These are phyloP conservation scores for Loripinus fragilis DNA, from an alignment of 2,888 invertebrate genomes.

Conservation along the genomic window DNA sequence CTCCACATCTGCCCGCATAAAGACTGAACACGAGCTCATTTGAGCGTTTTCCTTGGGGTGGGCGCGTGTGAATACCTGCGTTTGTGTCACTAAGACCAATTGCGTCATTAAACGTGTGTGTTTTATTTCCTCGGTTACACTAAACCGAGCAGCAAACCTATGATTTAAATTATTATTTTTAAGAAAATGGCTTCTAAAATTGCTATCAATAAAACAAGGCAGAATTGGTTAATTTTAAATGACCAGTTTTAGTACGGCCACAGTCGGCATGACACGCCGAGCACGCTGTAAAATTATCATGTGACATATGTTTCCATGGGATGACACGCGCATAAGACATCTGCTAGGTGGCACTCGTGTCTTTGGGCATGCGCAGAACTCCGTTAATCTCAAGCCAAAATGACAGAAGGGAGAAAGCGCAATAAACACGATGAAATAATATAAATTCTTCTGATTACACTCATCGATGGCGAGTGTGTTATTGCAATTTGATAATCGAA, in stretches of 20 bases:
- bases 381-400: constrained; percentile 13
- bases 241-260: background rate
- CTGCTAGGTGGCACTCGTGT: background rate
- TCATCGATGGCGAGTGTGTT: constrained; percentile 4
- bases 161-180: too few relatives aligned
- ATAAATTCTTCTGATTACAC: constrained; percentile 19
- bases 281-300: constrained; percentile 2
- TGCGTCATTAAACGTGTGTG: too few relatives aligned
- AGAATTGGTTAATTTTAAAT: background rate
- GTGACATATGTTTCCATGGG: constrained; percentile 21
- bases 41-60: too few relatives aligned
- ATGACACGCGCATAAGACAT: constrained; percentile 13
- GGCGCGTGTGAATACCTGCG: too few relatives aligned
- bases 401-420: background rate
- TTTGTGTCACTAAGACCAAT: too few relatives aligned
- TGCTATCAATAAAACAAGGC: too few relatives aligned
- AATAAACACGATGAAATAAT: constrained; percentile 10
- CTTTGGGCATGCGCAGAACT: background rate
- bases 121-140: too few relatives aligned
- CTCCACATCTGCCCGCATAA: too few relatives aligned
- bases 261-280: background rate
- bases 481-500: constrained; percentile 14
- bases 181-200: too few relatives aligned
- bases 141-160: too few relatives aligned
- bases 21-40: too few relatives aligned